Evolutionary conservation across 2,888 invertebrate species (phyloP).

Genomic region (Zhuqinia jingwanae): DNA sequence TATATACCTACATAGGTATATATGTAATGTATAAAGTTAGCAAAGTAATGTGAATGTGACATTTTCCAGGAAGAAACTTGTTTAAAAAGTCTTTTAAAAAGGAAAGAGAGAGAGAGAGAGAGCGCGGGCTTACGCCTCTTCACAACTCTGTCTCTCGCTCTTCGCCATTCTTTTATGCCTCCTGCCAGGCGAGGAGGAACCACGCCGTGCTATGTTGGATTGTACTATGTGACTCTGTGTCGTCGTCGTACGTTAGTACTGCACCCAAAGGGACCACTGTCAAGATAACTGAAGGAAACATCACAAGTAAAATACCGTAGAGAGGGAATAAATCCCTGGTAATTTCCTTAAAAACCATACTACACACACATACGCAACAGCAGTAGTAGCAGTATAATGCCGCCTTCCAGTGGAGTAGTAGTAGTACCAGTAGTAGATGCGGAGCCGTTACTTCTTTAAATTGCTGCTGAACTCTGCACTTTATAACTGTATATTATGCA

Average conservation of each 20-base stretch:
- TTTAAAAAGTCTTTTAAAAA: slow-evolving; percentile 47
- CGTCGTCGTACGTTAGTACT: slow-evolving; percentile 36
- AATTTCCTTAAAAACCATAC: slow-evolving; percentile 56
- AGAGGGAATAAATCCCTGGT: slow-evolving; percentile 65
- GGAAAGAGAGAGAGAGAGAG: too few species aligned
- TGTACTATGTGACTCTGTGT: slow-evolving; percentile 4
- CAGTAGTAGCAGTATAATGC: neutral
- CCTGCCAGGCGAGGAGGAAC: slow-evolving; percentile 35
- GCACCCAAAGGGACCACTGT: slow-evolving; percentile 69
- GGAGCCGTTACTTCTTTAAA: too few species aligned
- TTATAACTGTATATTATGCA: neutral
- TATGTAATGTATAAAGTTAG: slow-evolving; percentile 24
- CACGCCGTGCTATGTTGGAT: neutral
- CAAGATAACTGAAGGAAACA: slow-evolving; percentile 65
- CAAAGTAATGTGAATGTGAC: slow-evolving; percentile 58
- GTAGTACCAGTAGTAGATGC: too few species aligned
- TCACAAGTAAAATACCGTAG: slow-evolving; percentile 60
- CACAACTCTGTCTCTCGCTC: neutral
- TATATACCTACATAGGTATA: too few species aligned
- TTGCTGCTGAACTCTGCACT: slow-evolving; percentile 11
- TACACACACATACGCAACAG: slow-evolving; percentile 1
- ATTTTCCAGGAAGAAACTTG: slow-evolving; percentile 59
- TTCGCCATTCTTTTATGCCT: slow-evolving; percentile 20
- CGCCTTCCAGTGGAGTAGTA: neutral
- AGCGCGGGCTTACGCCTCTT: neutral